These are phyloP conservation scores for Dascillus cervinus DNA, from an alignment of 2,888 invertebrate species.

Conservation along the genomic window DNA sequence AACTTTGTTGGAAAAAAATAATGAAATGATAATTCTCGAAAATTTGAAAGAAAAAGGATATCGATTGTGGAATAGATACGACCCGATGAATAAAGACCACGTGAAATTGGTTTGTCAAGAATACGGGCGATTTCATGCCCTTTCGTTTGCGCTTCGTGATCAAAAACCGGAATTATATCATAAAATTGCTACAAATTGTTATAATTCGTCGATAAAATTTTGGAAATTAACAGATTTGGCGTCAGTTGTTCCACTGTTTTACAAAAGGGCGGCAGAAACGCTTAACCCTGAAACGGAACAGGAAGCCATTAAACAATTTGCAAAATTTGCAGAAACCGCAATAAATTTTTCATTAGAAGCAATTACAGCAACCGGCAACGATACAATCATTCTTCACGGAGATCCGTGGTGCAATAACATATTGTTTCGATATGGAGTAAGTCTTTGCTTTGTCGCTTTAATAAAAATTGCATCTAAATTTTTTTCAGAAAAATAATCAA, in stretches of 20 bases:
- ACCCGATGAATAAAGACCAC: neutral
- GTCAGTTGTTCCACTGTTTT: no score
- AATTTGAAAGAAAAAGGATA: conserved; percentile 2
- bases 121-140: conserved; percentile 2
- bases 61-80: neutral
- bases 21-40: conserved; percentile 3
- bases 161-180: conserved; percentile 1
- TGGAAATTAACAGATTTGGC: no score
- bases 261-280: neutral
- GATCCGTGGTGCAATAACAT: conserved; percentile 22
- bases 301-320: conserved; percentile 7
- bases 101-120: neutral
- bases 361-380: conserved; percentile 16
- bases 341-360: no score
- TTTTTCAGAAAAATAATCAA: conserved; percentile 12
- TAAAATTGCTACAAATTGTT: no score
- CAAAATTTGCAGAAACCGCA: conserved; percentile 5
- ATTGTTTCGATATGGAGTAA: conserved; percentile 20
- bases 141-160: conserved; percentile 3
- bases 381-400: conserved; percentile 23
- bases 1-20: conserved; percentile 8
- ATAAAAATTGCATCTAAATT: conserved; percentile 1
- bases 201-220: no score
- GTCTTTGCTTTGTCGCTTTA: no score
- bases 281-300: neutral